A percentile compares a stretch with the other conserved stretches of the same genome.
Evolutionary conservation across 2,113 vertebrate genomes (phyloP).

Genomic region (Macquaria ambigua): DNA sequence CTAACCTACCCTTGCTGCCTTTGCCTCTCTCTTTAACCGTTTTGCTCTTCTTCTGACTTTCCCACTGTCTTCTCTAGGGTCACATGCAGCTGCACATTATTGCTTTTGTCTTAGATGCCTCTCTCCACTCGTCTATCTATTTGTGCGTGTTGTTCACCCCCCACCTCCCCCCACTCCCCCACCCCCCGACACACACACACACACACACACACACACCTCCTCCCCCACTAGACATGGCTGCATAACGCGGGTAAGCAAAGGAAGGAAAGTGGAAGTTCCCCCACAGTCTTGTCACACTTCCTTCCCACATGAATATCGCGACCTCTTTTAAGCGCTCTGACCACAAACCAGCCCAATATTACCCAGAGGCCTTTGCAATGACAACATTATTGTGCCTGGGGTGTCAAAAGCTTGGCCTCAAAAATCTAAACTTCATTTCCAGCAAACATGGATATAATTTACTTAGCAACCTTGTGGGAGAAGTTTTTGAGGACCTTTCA

Average conservation of each 20-base stretch:
- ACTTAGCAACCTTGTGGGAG: not conserved
- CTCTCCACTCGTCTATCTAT: constrained; percentile 22
- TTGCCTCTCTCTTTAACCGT: constrained; percentile 7
- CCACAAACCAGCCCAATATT: constrained; percentile 82
- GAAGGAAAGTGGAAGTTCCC: constrained; percentile 85
- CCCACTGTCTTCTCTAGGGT: constrained; percentile 7
- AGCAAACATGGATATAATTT: not conserved
- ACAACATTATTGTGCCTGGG: constrained; percentile 30
- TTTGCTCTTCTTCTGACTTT: constrained; percentile 4
- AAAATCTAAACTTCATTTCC: constrained; percentile 24
- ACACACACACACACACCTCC: constrained; percentile 8
- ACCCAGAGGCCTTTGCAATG: constrained; percentile 81
- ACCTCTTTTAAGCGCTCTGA: constrained; percentile 75
- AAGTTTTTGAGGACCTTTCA: not conserved
- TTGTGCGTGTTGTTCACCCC: constrained; percentile 31
- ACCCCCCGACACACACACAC: no score
- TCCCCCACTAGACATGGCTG: constrained; percentile 60
- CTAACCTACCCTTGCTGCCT: constrained; percentile 1
- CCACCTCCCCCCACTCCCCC: constrained; percentile 6
- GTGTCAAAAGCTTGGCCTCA: constrained; percentile 37
- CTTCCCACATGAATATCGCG: constrained; percentile 79
- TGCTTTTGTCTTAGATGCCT: constrained; percentile 30
- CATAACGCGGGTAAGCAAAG: constrained; percentile 69
- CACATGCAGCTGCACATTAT: constrained; percentile 9
- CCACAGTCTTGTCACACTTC: constrained; percentile 75